A percentile compares a stretch with the other conserved stretches of the same genome.
phyloP scores from a whole-genome alignment of 2,113 vertebrate genomes.

The Phrynosoma platyrhinos region DNA sequence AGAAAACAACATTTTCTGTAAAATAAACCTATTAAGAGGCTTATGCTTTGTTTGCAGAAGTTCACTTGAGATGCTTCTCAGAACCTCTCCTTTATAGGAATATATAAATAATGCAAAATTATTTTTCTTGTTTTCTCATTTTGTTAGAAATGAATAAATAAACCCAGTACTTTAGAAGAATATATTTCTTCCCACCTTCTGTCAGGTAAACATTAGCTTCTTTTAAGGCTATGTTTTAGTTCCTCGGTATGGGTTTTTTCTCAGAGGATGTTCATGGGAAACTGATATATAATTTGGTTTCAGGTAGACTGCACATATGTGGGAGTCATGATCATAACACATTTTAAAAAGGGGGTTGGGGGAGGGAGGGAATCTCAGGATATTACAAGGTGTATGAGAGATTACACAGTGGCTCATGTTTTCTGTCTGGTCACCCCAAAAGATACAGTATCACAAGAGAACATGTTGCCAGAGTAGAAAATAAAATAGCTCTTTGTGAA shows the following conservation, averaged over 20 bases:
- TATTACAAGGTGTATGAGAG: neutral
- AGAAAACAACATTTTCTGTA: constrained; percentile 5
- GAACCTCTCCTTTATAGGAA: neutral
- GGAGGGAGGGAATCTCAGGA: neutral
- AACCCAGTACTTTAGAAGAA: neutral
- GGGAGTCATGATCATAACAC: neutral
- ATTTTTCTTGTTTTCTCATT: neutral
- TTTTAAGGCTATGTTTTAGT: neutral
- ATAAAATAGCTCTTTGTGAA: constrained; percentile 17
- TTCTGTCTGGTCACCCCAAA: neutral
- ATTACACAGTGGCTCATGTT: neutral
- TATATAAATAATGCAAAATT: neutral
- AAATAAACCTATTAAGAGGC: neutral
- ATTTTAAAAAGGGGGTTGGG: no score
- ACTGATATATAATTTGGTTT: neutral
- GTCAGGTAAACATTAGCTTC: neutral
- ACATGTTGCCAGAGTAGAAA: neutral
- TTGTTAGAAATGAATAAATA: neutral
- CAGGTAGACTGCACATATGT: neutral
- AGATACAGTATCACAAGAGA: neutral
- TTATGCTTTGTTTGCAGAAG: constrained; percentile 6
- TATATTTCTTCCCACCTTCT: neutral
- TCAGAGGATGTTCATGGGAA: neutral
- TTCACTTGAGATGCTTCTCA: constrained; percentile 1
- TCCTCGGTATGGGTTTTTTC: neutral